Evolutionary conservation across 2,797 vertebrate genomes (phyloP).

Genomic region (Coregonus suidteri): DNA sequence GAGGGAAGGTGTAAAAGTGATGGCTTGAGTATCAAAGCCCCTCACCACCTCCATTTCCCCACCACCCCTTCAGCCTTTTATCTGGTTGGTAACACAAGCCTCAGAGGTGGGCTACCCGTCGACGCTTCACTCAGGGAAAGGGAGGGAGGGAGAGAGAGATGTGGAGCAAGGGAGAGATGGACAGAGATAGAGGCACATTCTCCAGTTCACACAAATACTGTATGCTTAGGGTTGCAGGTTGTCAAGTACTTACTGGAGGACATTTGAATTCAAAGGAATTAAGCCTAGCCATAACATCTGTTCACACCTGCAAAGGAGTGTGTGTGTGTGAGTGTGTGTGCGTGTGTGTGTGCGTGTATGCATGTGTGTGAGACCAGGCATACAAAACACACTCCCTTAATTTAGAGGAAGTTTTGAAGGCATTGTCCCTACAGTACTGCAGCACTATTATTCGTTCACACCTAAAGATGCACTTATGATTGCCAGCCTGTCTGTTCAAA

Average conservation of each 20-base stretch:
- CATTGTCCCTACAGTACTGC: not conserved
- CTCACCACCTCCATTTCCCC: not conserved
- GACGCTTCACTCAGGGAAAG: not conserved
- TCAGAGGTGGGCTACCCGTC: slow-evolving; percentile 20
- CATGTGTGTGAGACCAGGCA: not conserved
- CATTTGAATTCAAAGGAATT: not conserved
- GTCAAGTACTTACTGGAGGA: not conserved
- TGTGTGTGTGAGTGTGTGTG: not conserved
- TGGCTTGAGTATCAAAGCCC: slow-evolving; percentile 10
- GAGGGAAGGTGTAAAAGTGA: slow-evolving; percentile 3
- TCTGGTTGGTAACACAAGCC: slow-evolving; percentile 22
- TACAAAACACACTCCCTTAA: not conserved
- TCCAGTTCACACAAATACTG: not conserved
- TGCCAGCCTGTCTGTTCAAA: too few species aligned
- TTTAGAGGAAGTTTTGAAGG: not conserved
- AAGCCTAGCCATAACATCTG: not conserved
- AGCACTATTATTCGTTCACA: not conserved
- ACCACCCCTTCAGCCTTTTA: slow-evolving; percentile 14
- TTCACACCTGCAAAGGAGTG: not conserved
- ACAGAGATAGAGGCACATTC: not conserved
- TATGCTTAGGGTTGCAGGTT: not conserved
- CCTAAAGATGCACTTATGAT: too few species aligned
- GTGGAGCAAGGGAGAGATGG: slow-evolving; percentile 1
- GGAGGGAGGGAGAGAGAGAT: not conserved
- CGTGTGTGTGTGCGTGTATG: too few species aligned